Conservation (phyloP, 2,888 invertebrate genomes). For the Drosophila vallismaia region DNA sequence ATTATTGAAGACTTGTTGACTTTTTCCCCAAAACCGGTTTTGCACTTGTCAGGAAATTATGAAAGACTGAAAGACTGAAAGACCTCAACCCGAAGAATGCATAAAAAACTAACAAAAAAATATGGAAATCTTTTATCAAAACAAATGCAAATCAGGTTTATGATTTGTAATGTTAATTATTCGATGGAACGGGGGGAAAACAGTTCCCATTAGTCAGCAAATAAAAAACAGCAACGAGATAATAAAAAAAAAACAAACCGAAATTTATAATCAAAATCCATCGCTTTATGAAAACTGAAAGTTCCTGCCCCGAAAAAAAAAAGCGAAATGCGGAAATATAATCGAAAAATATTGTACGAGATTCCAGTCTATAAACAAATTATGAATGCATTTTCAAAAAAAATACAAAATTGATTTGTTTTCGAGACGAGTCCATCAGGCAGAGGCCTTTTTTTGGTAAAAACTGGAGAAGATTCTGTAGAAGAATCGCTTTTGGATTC, state of each 20-base stretch:
- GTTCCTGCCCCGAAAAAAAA: conserved; percentile 44
- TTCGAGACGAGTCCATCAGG: conserved; percentile 10
- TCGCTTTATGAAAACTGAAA: conserved; percentile 62
- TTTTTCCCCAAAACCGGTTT: conserved; percentile 59
- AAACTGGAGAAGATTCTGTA: too few relatives aligned
- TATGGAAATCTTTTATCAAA: conserved; percentile 40
- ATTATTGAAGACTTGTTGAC: background rate
- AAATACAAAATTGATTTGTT: conserved; percentile 58
- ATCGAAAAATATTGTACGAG: conserved; percentile 16
- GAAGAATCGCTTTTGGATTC: conserved; percentile 7
- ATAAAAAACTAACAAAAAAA: conserved; percentile 40
- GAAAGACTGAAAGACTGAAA: conserved; percentile 54
- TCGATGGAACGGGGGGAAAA: conserved; percentile 10
- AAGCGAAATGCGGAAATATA: conserved; percentile 64
- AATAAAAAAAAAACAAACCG: conserved; percentile 47
- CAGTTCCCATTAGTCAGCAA: conserved; percentile 68
- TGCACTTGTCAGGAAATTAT: conserved; percentile 64
- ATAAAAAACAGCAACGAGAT: conserved; percentile 41
- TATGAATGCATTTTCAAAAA: conserved; percentile 56
- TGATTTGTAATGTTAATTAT: conserved; percentile 78
- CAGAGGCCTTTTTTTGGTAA: too few relatives aligned
- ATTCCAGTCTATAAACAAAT: conserved; percentile 45
- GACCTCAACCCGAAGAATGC: conserved; percentile 69
- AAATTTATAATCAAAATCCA: conserved; percentile 35
- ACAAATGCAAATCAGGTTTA: conserved; percentile 69